phyloP scores from a whole-genome alignment of 2,797 vertebrate species.

The Trachops cirrhosus region DNA sequence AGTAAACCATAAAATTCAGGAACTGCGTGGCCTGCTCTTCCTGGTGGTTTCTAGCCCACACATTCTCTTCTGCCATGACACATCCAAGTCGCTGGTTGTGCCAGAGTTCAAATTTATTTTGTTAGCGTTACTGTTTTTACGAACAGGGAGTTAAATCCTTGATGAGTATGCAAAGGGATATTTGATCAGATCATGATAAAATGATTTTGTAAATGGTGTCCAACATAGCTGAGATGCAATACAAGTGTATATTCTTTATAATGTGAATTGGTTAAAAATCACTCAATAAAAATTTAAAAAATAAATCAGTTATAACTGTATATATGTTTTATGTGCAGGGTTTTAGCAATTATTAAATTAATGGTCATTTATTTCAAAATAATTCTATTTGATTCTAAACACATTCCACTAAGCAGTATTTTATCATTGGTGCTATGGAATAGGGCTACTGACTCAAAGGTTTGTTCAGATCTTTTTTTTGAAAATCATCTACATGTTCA shows the following conservation, averaged over 20 bases:
- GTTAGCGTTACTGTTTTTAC: background rate
- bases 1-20: background rate
- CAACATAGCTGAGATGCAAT: constrained; percentile 23
- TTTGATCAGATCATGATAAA: constrained; percentile 25
- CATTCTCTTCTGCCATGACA: background rate
- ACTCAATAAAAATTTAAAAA: constrained; percentile 43
- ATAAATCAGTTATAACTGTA: background rate
- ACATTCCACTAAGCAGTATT: background rate
- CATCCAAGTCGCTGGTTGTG: background rate
- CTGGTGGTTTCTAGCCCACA: background rate
- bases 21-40: background rate
- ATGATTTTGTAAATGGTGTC: constrained; percentile 21
- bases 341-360: constrained; percentile 30
- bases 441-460: background rate
- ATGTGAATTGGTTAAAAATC: constrained; percentile 36
- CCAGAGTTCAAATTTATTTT: background rate
- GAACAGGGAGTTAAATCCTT: background rate
- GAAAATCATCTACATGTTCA: background rate
- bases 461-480: background rate
- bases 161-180: background rate
- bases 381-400: background rate
- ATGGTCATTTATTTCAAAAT: background rate
- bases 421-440: background rate
- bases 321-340: background rate
- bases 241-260: constrained; percentile 43